These are phyloP conservation scores for Hormaphis cornu DNA, from an alignment of 1,140 invertebrate species.

Conservation along the genomic window DNA sequence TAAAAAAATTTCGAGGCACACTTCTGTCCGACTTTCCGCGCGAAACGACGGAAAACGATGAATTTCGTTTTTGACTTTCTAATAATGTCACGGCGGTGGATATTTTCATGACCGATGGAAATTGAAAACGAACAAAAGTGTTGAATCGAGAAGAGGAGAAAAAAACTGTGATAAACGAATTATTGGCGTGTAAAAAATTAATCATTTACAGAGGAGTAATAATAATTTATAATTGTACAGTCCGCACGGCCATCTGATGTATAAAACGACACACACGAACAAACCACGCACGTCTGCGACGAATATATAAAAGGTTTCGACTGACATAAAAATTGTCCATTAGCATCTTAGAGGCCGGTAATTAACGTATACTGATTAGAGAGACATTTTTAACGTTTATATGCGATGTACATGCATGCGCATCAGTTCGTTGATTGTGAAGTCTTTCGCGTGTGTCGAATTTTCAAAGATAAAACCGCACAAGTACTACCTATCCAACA, in stretches of 20 bases:
- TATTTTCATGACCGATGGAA: slow-evolving; percentile 3
- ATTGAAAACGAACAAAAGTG: neutral
- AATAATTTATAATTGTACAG: neutral
- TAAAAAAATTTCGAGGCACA: neutral
- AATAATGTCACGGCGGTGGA: neutral
- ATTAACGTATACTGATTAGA: slow-evolving; percentile 31
- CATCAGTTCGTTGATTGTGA: slow-evolving; percentile 14
- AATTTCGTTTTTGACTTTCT: neutral
- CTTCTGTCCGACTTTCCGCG: neutral
- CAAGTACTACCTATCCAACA: no score
- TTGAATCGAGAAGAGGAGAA: neutral
- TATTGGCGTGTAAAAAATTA: neutral
- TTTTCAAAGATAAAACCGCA: neutral
- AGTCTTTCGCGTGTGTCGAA: slow-evolving; percentile 10
- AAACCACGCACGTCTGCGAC: slow-evolving; percentile 15
- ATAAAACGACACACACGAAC: neutral
- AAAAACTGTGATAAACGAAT: neutral
- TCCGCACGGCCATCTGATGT: neutral
- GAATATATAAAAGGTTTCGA: slow-evolving; percentile 13
- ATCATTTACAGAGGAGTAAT: neutral
- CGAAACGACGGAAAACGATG: neutral
- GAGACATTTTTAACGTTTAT: slow-evolving; percentile 21
- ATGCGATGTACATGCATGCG: neutral
- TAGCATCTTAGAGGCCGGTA: slow-evolving; percentile 29
- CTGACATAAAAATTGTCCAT: slow-evolving; percentile 27